phyloP scores from a whole-genome alignment of 1,140 invertebrate genomes.

The Uloborus diversus region DNA sequence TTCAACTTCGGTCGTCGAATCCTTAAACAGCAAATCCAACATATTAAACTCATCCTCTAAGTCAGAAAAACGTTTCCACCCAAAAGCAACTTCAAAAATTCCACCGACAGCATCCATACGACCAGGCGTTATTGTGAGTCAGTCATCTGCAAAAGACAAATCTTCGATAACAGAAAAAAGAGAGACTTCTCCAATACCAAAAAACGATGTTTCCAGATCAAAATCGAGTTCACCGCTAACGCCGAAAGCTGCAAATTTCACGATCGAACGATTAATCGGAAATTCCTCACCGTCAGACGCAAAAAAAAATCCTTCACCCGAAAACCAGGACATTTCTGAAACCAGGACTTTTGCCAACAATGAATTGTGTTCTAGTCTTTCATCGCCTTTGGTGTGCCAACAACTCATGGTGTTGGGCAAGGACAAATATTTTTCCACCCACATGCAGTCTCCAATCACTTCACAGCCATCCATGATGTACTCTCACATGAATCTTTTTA shows the following conservation, averaged over 20 bases:
- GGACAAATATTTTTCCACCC: constrained; percentile 25
- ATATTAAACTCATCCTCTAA: background rate
- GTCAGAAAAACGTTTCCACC: background rate
- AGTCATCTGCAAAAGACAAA: background rate
- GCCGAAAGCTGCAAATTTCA: constrained; percentile 45
- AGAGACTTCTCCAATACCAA: background rate
- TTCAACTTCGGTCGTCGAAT: background rate
- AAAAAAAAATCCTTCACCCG: constrained; percentile 14
- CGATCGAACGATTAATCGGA: constrained; percentile 46
- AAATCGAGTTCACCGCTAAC: constrained; percentile 39
- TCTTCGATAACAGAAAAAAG: background rate
- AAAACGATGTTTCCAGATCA: background rate
- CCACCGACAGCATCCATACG: background rate
- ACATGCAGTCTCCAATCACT: background rate
- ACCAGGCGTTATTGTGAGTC: constrained; percentile 34
- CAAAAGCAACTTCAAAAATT: background rate
- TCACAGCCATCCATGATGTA: constrained; percentile 25
- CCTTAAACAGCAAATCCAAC: background rate
- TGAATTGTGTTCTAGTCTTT: constrained; percentile 1
- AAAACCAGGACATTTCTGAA: background rate
- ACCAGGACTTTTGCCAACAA: background rate
- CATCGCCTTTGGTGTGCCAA: constrained; percentile 25
- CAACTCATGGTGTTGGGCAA: constrained; percentile 39
- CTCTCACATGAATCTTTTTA: constrained; percentile 30
- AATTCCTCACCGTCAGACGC: background rate